phyloP scores from a whole-genome alignment of 1,140 invertebrate species.

The Diuraphis noxia region DNA sequence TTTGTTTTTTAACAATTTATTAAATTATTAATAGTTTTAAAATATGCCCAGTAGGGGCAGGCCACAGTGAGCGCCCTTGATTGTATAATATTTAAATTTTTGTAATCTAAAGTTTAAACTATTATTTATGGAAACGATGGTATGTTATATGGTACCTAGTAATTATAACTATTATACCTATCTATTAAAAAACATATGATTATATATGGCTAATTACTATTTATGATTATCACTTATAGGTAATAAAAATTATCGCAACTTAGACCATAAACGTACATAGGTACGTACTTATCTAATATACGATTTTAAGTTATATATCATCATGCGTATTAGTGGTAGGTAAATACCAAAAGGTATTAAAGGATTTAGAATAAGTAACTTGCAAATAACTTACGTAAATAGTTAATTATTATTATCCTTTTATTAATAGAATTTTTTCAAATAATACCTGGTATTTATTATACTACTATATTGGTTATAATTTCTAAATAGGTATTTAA shows the following conservation, averaged over 20 bases:
- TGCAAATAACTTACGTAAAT: background rate
- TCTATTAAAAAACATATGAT: background rate
- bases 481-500: too few relatives aligned
- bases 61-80: too few relatives aligned
- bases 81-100: background rate
- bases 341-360: too few relatives aligned
- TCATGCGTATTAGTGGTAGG: background rate
- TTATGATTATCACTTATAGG: background rate
- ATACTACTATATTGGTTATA: too few relatives aligned
- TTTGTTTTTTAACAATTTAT: too few relatives aligned
- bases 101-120: background rate
- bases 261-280: background rate
- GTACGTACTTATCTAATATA: background rate
- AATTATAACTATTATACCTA: background rate
- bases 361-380: conserved; percentile 11
- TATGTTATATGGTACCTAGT: too few relatives aligned
- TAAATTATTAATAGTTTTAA: too few relatives aligned
- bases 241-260: conserved; percentile 19
- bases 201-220: background rate
- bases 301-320: background rate
- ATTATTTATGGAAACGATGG: too few relatives aligned
- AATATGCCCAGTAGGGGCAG: too few relatives aligned
- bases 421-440: conserved; percentile 14
- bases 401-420: background rate
- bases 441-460: background rate